A percentile compares a stretch with the other conserved stretches of the same genome.
phyloP scores from a whole-genome alignment of 2,113 vertebrate species.

The Psophia crepitans region DNA sequence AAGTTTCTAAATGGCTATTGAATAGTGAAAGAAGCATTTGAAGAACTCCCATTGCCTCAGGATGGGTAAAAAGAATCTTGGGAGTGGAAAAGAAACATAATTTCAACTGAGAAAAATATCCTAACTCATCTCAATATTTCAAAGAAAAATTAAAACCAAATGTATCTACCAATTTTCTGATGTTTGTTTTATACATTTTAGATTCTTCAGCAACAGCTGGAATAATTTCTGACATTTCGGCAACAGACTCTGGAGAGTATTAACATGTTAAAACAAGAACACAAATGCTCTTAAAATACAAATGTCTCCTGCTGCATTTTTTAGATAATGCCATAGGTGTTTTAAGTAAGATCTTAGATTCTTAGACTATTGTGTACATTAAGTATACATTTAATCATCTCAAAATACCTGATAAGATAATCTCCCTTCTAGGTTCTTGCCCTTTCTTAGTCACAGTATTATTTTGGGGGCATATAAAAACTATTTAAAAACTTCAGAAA shows the following conservation, averaged over 20 bases:
- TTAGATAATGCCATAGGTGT: background rate
- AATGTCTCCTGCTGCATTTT: background rate
- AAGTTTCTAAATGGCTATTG: background rate
- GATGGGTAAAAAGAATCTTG: background rate
- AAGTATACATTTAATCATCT: background rate
- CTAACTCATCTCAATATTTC: background rate
- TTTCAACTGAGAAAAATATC: background rate
- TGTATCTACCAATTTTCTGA: background rate
- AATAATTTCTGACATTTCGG: constrained; percentile 62
- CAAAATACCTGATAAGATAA: background rate
- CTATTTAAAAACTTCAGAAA: background rate
- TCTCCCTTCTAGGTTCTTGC: background rate
- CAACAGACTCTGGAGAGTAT: constrained; percentile 67
- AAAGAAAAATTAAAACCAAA: background rate
- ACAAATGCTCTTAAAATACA: background rate
- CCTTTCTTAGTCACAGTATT: background rate
- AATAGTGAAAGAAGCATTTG: background rate
- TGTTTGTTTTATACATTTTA: background rate
- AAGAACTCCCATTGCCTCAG: background rate
- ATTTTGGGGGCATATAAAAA: background rate
- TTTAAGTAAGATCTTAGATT: background rate
- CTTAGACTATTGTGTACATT: background rate
- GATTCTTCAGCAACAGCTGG: constrained; percentile 65
- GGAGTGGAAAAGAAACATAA: background rate
- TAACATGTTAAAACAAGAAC: constrained; percentile 46